Evolutionary conservation across 2,797 vertebrate species (phyloP), one percentile per base, ranked within the genome.

Genomic region (Ptychobarbus kaznakovi): DNA sequence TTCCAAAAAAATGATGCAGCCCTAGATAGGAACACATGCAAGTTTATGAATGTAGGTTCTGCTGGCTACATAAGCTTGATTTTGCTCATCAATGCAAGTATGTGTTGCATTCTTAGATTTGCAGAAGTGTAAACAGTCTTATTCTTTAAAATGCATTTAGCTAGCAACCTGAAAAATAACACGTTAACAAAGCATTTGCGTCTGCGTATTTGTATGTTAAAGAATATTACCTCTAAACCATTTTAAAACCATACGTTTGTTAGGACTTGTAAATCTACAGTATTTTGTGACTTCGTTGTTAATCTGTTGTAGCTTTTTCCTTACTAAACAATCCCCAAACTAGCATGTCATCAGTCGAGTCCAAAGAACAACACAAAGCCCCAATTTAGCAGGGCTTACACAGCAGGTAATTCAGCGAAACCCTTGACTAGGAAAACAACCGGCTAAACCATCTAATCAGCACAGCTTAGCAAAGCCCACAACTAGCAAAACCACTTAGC

Each of bases 401-500:
- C 53, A 72, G 77, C 76, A 61, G 76, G 53, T 80, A 80, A 80
- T 85, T 85, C 53, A 46, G 77, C 51, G 49, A 80, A 80, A 72
- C 53, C 28, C 68, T 80, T 35, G 77, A 80, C 76, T 46, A 85
- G 76, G 13, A 85, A 85, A 80, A 85, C 51, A 72, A 80, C 83
- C 35, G 53, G 16, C 53, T 80, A 22, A 80, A 73, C 40, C 40
- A 28, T 85, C 66, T 80, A 72, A 85, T 80, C 53, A 63, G 53
- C 66, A 46, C 56, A 65, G 76, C 76, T 85, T 70, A 72, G 66
- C 53, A 35, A 72, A 85, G 44, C 56, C 78, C 56, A 44, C 56
- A 80, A 65, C 77, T 51, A 73, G 84, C 69, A 80, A 85, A 85
- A 80, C 68, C 84, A 53, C 77, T 85, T 73, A 74, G 68, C 68